Conservation (phyloP, 2,888 invertebrate genomes). For the Ectemnius cavifrons region DNA sequence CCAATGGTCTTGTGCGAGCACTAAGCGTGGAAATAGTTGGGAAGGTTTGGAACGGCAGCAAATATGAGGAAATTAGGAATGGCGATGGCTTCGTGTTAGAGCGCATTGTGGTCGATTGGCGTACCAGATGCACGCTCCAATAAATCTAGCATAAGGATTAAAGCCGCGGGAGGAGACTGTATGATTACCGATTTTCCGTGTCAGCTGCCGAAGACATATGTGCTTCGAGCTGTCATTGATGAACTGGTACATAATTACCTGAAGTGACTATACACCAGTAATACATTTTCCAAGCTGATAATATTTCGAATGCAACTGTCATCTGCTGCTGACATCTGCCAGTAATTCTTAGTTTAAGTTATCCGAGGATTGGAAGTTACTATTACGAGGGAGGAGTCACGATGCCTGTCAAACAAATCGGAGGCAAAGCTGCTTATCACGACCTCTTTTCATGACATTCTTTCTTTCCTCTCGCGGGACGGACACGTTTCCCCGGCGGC, state of each 20-base stretch:
- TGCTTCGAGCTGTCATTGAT: slow-evolving; percentile 20
- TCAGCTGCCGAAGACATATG: slow-evolving; percentile 27
- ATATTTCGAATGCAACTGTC: slow-evolving; percentile 16
- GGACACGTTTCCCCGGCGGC: not conserved
- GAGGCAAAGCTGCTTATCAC: slow-evolving; percentile 3
- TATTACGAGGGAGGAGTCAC: not conserved
- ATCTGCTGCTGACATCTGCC: slow-evolving; percentile 11
- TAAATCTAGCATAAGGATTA: slow-evolving; percentile 25
- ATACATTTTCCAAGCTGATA: not conserved
- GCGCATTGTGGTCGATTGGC: slow-evolving; percentile 18
- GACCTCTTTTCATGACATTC: not conserved
- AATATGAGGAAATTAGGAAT: too few relatives aligned
- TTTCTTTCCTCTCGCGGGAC: not conserved
- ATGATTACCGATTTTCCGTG: slow-evolving; percentile 40
- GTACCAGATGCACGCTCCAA: slow-evolving; percentile 13
- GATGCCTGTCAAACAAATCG: not conserved
- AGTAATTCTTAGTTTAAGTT: not conserved
- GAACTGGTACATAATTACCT: slow-evolving; percentile 36
- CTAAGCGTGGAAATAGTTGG: too few relatives aligned
- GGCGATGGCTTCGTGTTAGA: not conserved
- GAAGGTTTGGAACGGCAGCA: too few relatives aligned
- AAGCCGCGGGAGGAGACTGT: slow-evolving; percentile 29
- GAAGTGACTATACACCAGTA: slow-evolving; percentile 27
- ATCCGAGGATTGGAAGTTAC: not conserved
- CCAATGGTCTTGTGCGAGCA: too few relatives aligned